A percentile compares a stretch with the other conserved stretches of the same genome.
Evolutionary conservation across 92 coral and sea anemone species (phyloP).

Genomic region (Meandrina meandrites): DNA sequence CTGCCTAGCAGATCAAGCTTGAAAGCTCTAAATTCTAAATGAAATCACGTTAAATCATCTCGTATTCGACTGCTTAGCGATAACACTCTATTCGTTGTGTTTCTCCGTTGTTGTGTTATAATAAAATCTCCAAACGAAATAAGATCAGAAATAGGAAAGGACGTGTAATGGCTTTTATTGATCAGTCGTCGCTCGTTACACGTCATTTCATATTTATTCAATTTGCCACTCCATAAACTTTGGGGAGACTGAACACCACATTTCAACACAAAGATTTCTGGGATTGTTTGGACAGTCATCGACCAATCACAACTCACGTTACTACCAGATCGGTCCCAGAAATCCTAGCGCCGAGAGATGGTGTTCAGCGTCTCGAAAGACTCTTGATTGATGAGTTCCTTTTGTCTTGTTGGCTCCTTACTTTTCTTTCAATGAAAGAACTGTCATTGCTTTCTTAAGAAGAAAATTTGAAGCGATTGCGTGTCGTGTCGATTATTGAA

Average conservation of each 20-base stretch:
- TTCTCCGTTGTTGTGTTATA: background rate
- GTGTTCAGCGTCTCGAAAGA: background rate
- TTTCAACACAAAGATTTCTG: background rate
- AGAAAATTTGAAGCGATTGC: background rate
- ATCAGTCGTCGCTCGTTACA: background rate
- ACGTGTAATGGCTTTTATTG: too few relatives aligned
- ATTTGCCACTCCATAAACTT: background rate
- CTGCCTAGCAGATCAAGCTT: background rate
- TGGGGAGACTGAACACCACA: background rate
- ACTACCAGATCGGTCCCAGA: background rate
- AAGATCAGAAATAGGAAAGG: background rate
- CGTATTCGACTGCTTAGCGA: background rate
- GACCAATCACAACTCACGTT: background rate
- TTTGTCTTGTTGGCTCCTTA: background rate
- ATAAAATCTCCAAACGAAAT: background rate
- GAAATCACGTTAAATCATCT: background rate
- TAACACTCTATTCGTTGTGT: background rate
- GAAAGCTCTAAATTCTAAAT: background rate
- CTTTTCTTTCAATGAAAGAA: background rate
- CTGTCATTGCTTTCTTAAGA: background rate
- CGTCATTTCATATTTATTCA: background rate
- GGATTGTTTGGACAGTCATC: background rate
- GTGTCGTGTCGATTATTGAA: background rate
- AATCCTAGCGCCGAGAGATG: background rate
- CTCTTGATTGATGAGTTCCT: background rate